phyloP scores from a whole-genome alignment of 2,888 invertebrate species.

The Oithona nana region DNA sequence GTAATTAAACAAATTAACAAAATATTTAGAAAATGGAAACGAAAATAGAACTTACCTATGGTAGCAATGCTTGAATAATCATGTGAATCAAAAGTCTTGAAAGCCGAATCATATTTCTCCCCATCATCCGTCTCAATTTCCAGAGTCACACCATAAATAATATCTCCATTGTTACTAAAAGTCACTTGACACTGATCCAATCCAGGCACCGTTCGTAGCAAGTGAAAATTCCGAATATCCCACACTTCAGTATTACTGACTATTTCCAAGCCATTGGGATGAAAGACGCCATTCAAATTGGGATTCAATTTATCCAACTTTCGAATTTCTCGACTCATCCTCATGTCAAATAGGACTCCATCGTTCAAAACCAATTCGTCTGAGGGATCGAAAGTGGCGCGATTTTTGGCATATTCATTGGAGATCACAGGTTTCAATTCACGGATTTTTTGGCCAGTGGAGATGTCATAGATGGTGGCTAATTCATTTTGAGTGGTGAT shows the following conservation, averaged over 20 bases:
- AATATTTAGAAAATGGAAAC: background rate
- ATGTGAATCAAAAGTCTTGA: slow-evolving; percentile 78
- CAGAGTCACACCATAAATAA: slow-evolving; percentile 66
- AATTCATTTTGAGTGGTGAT: slow-evolving; percentile 69
- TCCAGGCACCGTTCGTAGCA: slow-evolving; percentile 78
- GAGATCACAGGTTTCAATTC: slow-evolving; percentile 59
- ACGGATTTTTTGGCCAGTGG: slow-evolving; percentile 50
- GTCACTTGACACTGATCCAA: slow-evolving; percentile 73
- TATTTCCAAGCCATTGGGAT: slow-evolving; percentile 85
- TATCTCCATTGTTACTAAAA: slow-evolving; percentile 68
- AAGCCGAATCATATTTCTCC: slow-evolving; percentile 63
- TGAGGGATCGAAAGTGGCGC: slow-evolving; percentile 79
- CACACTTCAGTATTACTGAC: slow-evolving; percentile 92
- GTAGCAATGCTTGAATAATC: slow-evolving; percentile 82
- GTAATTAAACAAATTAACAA: slow-evolving; percentile 49
- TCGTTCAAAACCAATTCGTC: slow-evolving; percentile 88
- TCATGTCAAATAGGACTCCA: slow-evolving; percentile 82
- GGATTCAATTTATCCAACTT: slow-evolving; percentile 95
- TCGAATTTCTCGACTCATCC: slow-evolving; percentile 54
- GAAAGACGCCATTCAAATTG: slow-evolving; percentile 81
- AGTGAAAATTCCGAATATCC: slow-evolving; percentile 85
- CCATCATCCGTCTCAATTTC: slow-evolving; percentile 47
- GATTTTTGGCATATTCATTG: slow-evolving; percentile 80
- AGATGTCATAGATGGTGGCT: slow-evolving; percentile 71
- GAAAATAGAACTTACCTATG: slow-evolving; percentile 21